Base-by-base conservation (phyloP, 2,888 invertebrate species). In the Antitype chi region DNA sequence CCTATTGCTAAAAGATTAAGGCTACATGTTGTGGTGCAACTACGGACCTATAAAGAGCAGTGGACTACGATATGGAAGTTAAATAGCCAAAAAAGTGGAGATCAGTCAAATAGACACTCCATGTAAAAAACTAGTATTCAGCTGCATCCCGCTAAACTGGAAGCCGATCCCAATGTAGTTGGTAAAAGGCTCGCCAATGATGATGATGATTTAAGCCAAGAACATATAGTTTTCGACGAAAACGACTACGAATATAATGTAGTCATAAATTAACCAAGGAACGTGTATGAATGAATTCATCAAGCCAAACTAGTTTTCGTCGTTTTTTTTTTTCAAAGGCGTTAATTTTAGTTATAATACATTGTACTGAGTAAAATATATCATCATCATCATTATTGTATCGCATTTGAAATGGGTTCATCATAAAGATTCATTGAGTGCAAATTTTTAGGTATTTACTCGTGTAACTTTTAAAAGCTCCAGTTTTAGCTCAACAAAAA, bases 291-390 rank as follows among this genome's bases (percentile, higher is more conserved):
- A 82, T 79, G 38, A 82, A 82, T 74, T 69, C 47, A 43, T 79
- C 28, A 74, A 79, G 55, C 23, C 25, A 67, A 82, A 78, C 81
- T 15, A 71, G 83, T 82, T 74, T 77, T 63, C 62, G n/a, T 70
- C 32, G 47, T 63, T 47, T 63, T 73, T 73, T 63, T 72, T 73
- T 64, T 68, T 71, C 23, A 25, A 57, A 68, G 15, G 28, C 15
- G 59, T 53, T 55, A 28, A 13, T 47, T 75, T 62, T 47, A 47
- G 32, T 72, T 67, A 32, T 64, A 47, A 55, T 11, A 13, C 17
- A 28, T 6, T 28, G 38, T 59, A 57, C 52, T 38, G 5, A 28
- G 13, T 28, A 28, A 43, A 43, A 49, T 15, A 49, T 25, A 25
- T 25, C 11, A 66, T 66, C 28, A 49, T 23, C 20, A 25, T 25